These are phyloP conservation scores for Dendrophyllia cribrosa DNA, from an alignment of 64 coral and sea anemone species.

Conservation along the genomic window DNA sequence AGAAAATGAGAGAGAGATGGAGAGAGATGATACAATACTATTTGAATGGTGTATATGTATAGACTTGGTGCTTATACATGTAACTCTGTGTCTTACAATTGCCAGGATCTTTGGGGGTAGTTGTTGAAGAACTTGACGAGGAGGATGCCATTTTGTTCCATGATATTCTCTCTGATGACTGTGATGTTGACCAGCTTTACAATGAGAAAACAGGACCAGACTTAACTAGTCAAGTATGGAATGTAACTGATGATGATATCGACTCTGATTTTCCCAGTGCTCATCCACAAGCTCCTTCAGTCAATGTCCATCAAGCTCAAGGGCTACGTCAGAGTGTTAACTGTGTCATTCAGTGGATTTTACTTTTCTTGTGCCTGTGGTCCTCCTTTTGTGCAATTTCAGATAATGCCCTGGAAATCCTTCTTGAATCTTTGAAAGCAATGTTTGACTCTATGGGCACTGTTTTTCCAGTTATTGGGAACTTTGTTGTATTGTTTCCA, in stretches of 20 bases:
- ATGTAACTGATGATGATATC: constrained; percentile 37
- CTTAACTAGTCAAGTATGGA: constrained; percentile 8
- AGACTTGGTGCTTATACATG: too few relatives aligned
- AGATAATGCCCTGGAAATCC: constrained; percentile 57
- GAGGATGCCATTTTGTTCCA: neutral
- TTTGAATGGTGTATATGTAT: too few relatives aligned
- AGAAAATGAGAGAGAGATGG: too few relatives aligned
- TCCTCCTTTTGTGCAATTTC: constrained; percentile 54
- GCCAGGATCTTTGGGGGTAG: neutral
- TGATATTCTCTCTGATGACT: neutral
- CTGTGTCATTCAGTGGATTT: constrained; percentile 11
- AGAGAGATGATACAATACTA: too few relatives aligned
- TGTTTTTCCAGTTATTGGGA: constrained; percentile 17
- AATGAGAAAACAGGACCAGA: constrained; percentile 7
- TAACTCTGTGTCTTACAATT: too few relatives aligned
- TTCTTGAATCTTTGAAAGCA: constrained; percentile 30
- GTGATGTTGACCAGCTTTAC: constrained; percentile 23
- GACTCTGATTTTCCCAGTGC: constrained; percentile 23
- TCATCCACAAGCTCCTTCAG: neutral
- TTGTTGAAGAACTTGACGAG: constrained; percentile 34
- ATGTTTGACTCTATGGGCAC: constrained; percentile 22
- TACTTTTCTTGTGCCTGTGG: constrained; percentile 57
- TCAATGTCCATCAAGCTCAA: neutral
- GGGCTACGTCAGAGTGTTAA: neutral
- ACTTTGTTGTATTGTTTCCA: neutral